Conservation (phyloP, 2,113 vertebrate genomes). For the Mirza zaza region DNA sequence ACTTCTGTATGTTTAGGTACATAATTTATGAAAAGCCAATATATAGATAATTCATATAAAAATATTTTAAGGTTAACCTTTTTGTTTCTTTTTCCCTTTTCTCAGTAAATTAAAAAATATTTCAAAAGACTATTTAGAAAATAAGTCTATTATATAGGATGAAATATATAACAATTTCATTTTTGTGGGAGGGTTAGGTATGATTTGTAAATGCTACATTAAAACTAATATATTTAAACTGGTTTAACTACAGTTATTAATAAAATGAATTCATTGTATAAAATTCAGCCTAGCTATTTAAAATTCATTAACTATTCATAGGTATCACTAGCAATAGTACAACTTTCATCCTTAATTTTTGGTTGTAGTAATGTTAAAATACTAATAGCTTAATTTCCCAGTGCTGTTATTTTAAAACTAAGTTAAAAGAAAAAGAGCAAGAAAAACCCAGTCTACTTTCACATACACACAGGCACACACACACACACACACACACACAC, state of each 20-base stretch:
- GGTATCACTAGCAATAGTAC: neutral
- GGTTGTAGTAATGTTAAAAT: slow-evolving; percentile 30
- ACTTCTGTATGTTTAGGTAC: neutral
- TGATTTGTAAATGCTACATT: neutral
- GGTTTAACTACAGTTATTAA: slow-evolving; percentile 14
- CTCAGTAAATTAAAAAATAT: slow-evolving; percentile 33
- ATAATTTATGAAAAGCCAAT: neutral
- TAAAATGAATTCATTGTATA: slow-evolving; percentile 25
- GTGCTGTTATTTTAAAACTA: neutral
- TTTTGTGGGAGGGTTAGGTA: neutral
- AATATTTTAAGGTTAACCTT: neutral
- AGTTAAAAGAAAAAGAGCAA: slow-evolving; percentile 3
- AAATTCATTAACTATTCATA: slow-evolving; percentile 16
- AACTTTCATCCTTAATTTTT: slow-evolving; percentile 32
- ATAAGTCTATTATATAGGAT: neutral
- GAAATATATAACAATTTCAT: neutral
- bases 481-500: neutral
- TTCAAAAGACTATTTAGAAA: slow-evolving; percentile 37
- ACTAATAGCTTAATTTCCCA: neutral
- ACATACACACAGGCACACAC: neutral
- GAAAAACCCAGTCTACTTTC: neutral
- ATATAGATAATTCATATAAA: neutral
- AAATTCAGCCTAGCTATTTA: neutral
- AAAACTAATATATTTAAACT: slow-evolving; percentile 28
- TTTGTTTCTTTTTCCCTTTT: neutral